Base-by-base conservation (phyloP, 2,797 vertebrate genomes). In the Anas bahamensis region DNA sequence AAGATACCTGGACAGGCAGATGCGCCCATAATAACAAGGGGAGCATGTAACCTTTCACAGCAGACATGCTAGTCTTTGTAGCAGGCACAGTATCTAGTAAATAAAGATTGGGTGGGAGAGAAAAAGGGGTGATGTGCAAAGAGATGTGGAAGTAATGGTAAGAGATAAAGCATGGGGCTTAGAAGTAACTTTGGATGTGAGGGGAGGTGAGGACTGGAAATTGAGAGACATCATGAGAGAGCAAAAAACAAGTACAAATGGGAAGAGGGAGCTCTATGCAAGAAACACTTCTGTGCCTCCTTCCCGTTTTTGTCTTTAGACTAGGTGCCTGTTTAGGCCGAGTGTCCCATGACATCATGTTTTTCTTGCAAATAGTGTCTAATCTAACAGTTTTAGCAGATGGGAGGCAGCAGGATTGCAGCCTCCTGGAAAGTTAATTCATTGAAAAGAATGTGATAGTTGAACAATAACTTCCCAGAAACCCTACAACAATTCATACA, bases 381-480 rank as follows among this genome's bases (percentile, higher is more conserved):
- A 90, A 75, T 22, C 13, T 83, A 78, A 72, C 21, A 44, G 44
- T 86, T 85, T 80, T 80, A 61, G 69, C 86, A 88, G 69, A 82
- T 41, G 65, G 64, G 53, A 93, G 84, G 41, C 88, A 86, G 78
- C 64, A 66, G 0, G 7, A 48, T 48, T 48, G 46, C 22, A 50
- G 23, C 13, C 48, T 88, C 33, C 65, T 71, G 26, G 63, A 89
- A 88, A 88, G n/a, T 68, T 83, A 75, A 86, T 83, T 42, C 56
- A 7, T 44, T 48, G 55, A 81, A 50, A 28, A 81, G 50, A 92
- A 76, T 1, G 1, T 37, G n/a, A 42, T 70, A 60, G 86, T 86
- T 92, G 93, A 93, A 92, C 64, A 92, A 5, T 83, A 91, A 92
- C 66, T 94, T 60, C 73, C 68, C 70, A 84, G 80, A 88, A 94